These are phyloP conservation scores for Dascyllus trimaculatus DNA, from an alignment of 2,113 vertebrate species.

Conservation along the genomic window DNA sequence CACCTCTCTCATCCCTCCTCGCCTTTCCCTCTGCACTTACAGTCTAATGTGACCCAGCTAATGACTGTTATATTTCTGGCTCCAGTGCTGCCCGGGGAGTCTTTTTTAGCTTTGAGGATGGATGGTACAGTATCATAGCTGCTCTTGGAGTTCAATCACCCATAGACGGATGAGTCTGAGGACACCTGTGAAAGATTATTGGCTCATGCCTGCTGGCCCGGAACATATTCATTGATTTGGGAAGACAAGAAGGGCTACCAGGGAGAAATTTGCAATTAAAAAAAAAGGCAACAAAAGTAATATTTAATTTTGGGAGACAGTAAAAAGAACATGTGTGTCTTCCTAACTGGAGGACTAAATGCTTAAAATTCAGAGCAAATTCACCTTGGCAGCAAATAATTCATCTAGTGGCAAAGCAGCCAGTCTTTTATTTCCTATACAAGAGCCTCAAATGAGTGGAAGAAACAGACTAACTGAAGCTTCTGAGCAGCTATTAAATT, in stretches of 20 bases:
- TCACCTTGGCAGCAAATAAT: background rate
- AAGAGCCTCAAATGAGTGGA: background rate
- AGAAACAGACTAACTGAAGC: too few species aligned
- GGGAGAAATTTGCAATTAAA: background rate
- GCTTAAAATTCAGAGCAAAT: too few species aligned
- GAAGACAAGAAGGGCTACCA: background rate
- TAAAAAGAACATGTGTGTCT: background rate
- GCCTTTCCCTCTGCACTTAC: background rate
- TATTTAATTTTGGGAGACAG: background rate
- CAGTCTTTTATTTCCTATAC: background rate
- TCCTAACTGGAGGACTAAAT: too few species aligned
- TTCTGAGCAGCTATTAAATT: background rate
- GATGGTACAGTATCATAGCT: conserved; percentile 14
- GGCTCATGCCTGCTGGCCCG: conserved; percentile 22
- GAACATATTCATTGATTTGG: conserved; percentile 5
- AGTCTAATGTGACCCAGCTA: background rate
- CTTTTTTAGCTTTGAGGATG: conserved; percentile 11
- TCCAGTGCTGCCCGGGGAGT: conserved; percentile 1
- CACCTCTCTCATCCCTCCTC: background rate
- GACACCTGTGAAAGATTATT: conserved; percentile 36
- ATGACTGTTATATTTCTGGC: conserved; percentile 15
- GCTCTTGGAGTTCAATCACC: background rate
- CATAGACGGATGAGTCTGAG: conserved; percentile 18
- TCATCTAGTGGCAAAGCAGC: background rate
- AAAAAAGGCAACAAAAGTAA: background rate